These are phyloP conservation scores for Acronicta aceris DNA, from an alignment of 2,888 invertebrate species.

Conservation along the genomic window DNA sequence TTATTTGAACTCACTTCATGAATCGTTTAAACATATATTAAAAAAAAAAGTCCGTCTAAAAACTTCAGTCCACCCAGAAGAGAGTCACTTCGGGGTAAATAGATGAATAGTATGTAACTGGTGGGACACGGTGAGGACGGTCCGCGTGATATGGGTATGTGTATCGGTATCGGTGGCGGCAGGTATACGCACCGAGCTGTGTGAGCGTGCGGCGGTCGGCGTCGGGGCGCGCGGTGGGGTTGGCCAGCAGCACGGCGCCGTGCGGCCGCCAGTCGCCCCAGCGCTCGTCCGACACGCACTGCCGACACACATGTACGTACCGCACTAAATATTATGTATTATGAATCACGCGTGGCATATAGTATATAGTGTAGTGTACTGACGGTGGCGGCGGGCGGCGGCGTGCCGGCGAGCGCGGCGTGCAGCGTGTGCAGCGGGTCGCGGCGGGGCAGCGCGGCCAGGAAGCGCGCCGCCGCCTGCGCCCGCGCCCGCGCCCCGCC, in stretches of 20 bases:
- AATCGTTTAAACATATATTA: no score
- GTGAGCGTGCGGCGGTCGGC: constrained; percentile 93
- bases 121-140: no score
- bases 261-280: constrained; percentile 99
- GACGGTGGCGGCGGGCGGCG: constrained; percentile 85
- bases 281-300: constrained; percentile 92
- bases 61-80: no score
- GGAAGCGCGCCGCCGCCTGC: constrained; percentile 96
- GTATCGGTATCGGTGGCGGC: no score
- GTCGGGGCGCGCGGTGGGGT: constrained; percentile 93
- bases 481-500: constrained; percentile 95
- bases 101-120: no score
- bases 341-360: no score
- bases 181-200: constrained; percentile 87
- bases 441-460: constrained; percentile 93
- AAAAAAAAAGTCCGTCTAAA: no score
- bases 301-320: constrained; percentile 19
- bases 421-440: constrained; percentile 98
- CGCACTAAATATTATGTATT: background rate
- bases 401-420: constrained; percentile 95
- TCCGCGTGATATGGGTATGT: no score
- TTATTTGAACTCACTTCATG: no score
- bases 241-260: constrained; percentile 97
- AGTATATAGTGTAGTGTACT: constrained; percentile 18
- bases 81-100: no score